Percentiles rank a stretch among this genome's conserved stretches.
These are phyloP conservation scores for Lagopus muta DNA, from an alignment of 2,113 vertebrate genomes.

Conservation along the genomic window DNA sequence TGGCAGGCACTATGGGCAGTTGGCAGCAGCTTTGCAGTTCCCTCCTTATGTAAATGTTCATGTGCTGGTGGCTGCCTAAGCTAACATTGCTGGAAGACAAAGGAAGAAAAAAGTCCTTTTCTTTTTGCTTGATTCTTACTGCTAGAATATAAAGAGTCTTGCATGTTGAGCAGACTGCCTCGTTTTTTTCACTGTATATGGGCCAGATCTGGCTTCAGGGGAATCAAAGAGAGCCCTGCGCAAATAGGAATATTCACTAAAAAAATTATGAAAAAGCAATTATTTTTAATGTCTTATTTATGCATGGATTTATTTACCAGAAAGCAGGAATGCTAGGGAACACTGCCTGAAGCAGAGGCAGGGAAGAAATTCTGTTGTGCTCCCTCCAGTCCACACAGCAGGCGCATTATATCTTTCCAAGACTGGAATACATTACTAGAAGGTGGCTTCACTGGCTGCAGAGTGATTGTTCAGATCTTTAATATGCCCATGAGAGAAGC, in stretches of 20 bases:
- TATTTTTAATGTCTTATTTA: slow-evolving; percentile 49
- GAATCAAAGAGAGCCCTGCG: slow-evolving; percentile 1
- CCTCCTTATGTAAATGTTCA: slow-evolving; percentile 67
- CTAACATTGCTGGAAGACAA: slow-evolving; percentile 55
- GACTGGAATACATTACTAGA: not conserved
- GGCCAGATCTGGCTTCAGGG: slow-evolving; percentile 66
- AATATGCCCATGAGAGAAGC: not conserved
- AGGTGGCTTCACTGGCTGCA: not conserved
- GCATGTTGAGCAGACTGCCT: slow-evolving; percentile 42
- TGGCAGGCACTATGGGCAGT: slow-evolving; percentile 62
- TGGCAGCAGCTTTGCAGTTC: slow-evolving; percentile 65
- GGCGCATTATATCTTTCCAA: not conserved
- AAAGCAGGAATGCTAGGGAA: not conserved
- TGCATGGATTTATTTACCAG: slow-evolving; percentile 17
- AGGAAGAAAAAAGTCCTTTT: slow-evolving; percentile 62
- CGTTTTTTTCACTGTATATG: slow-evolving; percentile 61
- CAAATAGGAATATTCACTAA: slow-evolving; percentile 46
- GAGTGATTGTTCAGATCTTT: not conserved
- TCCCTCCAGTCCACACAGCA: not conserved
- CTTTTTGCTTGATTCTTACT: slow-evolving; percentile 35
- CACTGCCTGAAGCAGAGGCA: not conserved
- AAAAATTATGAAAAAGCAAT: slow-evolving; percentile 60
- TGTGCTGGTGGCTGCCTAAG: slow-evolving; percentile 58
- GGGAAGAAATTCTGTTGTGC: not conserved
- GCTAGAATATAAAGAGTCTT: slow-evolving; percentile 44